Percentiles rank a stretch among this genome's conserved stretches.
These are phyloP conservation scores for Scopus umbretta DNA, from an alignment of 2,113 vertebrate genomes.

Conservation along the genomic window DNA sequence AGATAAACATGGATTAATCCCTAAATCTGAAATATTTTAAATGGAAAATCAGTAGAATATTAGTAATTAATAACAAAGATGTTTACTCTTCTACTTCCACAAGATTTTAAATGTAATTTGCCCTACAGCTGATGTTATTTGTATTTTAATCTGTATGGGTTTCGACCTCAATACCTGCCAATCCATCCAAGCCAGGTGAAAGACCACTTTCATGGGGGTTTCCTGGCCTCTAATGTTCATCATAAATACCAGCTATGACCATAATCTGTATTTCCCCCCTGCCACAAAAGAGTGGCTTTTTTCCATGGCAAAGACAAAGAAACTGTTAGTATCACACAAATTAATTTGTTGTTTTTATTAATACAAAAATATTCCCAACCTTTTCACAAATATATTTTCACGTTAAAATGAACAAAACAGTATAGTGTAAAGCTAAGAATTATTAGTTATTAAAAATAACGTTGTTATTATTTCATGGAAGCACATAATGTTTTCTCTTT, in stretches of 20 bases:
- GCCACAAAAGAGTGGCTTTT: neutral
- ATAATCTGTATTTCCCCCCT: fast-evolving
- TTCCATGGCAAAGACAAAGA: neutral
- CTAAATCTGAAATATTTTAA: neutral
- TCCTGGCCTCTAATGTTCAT: neutral
- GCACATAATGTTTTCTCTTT: neutral
- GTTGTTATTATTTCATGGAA: neutral
- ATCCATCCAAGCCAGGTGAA: neutral
- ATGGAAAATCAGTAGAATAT: neutral
- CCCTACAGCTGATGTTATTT: neutral
- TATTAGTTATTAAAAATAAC: neutral
- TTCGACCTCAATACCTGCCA: neutral
- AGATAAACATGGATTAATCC: neutral
- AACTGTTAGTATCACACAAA: neutral
- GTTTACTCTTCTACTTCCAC: neutral
- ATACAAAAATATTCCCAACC: fast-evolving
- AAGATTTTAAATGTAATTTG: neutral
- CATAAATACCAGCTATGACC: neutral
- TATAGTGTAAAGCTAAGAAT: neutral
- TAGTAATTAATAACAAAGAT: neutral
- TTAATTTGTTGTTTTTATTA: neutral
- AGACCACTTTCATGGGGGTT: no score
- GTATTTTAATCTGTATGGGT: neutral
- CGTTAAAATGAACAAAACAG: neutral
- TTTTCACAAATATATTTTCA: neutral